Evolutionary conservation across 2,797 vertebrate genomes (phyloP).

Genomic region (Somateria mollissima): DNA sequence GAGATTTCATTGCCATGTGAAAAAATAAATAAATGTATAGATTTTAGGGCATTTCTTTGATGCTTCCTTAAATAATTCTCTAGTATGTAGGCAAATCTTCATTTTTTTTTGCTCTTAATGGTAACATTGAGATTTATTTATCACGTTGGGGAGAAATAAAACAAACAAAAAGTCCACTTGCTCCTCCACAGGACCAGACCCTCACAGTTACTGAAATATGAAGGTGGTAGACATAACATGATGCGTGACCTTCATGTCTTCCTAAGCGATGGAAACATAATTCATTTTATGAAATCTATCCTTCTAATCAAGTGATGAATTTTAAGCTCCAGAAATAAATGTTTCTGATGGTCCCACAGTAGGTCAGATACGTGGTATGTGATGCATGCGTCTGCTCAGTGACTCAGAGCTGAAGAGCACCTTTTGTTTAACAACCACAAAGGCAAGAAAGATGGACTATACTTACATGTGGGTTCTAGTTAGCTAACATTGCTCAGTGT

Average conservation of each 20-base stretch:
- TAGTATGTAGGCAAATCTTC: not conserved
- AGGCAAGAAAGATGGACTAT: not conserved
- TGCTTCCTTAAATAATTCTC: not conserved
- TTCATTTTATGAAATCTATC: not conserved
- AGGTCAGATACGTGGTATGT: not conserved
- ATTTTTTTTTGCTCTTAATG: not conserved
- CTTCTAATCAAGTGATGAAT: not conserved
- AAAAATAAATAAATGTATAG: not conserved
- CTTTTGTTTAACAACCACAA: not conserved
- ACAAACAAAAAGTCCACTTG: not conserved
- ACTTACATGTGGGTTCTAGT: not conserved
- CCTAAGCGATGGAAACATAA: not conserved
- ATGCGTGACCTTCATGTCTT: not conserved
- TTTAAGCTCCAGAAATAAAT: not conserved
- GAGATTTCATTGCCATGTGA: not conserved
- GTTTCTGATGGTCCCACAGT: not conserved
- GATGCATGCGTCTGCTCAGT: not conserved
- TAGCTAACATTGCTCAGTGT: not conserved
- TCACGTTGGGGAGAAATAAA: not conserved
- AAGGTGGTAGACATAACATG: not conserved
- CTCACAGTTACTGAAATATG: not conserved
- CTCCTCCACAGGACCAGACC: not conserved
- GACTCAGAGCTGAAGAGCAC: not conserved
- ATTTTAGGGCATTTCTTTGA: not conserved
- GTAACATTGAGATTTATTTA: not conserved